Conservation (phyloP, 1,140 invertebrate species). For the Idris sp. region DNA sequence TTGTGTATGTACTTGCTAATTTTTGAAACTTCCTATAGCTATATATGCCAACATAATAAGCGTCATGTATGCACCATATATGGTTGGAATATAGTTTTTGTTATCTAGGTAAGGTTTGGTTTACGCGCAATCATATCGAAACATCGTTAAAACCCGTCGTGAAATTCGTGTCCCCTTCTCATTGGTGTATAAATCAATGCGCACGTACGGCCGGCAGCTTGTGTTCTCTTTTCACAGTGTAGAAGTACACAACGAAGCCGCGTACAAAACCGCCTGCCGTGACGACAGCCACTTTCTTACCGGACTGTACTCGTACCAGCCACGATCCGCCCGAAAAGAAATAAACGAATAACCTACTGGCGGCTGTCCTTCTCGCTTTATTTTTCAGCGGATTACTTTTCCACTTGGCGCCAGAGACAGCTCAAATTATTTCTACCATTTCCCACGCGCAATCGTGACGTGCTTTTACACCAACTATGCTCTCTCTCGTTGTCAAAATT, state of each 20-base stretch:
- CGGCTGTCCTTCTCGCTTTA: slow-evolving; percentile 64
- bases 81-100: too few relatives aligned
- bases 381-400: slow-evolving; percentile 63
- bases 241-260: slow-evolving; percentile 32
- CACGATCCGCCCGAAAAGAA: slow-evolving; percentile 68
- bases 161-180: slow-evolving; percentile 52
- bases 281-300: slow-evolving; percentile 56
- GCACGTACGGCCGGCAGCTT: slow-evolving; percentile 37
- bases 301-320: slow-evolving; percentile 67
- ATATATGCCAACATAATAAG: too few relatives aligned
- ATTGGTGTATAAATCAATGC: slow-evolving; percentile 62
- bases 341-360: slow-evolving; percentile 68
- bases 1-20: too few relatives aligned
- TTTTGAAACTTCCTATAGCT: too few relatives aligned
- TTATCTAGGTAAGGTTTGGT: too few relatives aligned
- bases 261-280: slow-evolving; percentile 19
- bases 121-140: slow-evolving; percentile 35
- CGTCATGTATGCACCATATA: too few relatives aligned
- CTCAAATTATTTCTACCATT: slow-evolving; percentile 37
- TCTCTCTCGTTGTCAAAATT: slow-evolving; percentile 29
- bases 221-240: slow-evolving; percentile 61
- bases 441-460: slow-evolving; percentile 35
- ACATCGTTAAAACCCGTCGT: slow-evolving; percentile 53
- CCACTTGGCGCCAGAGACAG: slow-evolving; percentile 39
- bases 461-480: too few relatives aligned